phyloP scores from a whole-genome alignment of 2,888 invertebrate genomes.

The Brenthis daphne region DNA sequence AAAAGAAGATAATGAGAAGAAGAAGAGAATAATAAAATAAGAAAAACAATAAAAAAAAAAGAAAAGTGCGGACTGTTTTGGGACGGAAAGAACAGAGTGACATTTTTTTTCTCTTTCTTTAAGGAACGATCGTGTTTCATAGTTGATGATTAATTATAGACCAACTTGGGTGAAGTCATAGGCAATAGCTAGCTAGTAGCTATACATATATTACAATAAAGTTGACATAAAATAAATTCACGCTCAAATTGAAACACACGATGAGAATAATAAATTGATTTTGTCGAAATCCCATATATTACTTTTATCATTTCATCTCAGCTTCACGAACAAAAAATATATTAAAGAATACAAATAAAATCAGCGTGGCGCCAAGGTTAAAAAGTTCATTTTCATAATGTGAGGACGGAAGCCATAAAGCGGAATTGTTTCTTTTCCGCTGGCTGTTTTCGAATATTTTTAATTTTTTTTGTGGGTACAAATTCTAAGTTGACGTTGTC shows the following conservation, averaged over 20 bases:
- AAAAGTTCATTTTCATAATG: slow-evolving; percentile 78
- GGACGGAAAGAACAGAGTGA: too few relatives aligned
- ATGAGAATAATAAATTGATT: slow-evolving; percentile 24
- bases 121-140: too few relatives aligned
- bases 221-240: slow-evolving; percentile 4
- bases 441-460: slow-evolving; percentile 48
- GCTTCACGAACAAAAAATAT: slow-evolving; percentile 22
- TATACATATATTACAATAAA: not conserved
- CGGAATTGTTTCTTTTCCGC: slow-evolving; percentile 68
- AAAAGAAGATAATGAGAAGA: too few relatives aligned
- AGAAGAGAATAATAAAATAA: too few relatives aligned
- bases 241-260: slow-evolving; percentile 14
- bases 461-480: slow-evolving; percentile 41
- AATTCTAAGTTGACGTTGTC: slow-evolving; percentile 47
- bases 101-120: too few relatives aligned
- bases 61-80: too few relatives aligned
- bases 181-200: not conserved
- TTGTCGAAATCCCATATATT: slow-evolving; percentile 21
- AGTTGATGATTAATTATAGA: too few relatives aligned
- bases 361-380: slow-evolving; percentile 49
- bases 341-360: slow-evolving; percentile 33
- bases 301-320: slow-evolving; percentile 33
- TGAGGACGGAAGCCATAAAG: slow-evolving; percentile 73
- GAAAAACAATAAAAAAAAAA: too few relatives aligned
- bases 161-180: too few relatives aligned